Base-by-base conservation (phyloP, 2,888 invertebrate species). In the Resseliella maxima region DNA sequence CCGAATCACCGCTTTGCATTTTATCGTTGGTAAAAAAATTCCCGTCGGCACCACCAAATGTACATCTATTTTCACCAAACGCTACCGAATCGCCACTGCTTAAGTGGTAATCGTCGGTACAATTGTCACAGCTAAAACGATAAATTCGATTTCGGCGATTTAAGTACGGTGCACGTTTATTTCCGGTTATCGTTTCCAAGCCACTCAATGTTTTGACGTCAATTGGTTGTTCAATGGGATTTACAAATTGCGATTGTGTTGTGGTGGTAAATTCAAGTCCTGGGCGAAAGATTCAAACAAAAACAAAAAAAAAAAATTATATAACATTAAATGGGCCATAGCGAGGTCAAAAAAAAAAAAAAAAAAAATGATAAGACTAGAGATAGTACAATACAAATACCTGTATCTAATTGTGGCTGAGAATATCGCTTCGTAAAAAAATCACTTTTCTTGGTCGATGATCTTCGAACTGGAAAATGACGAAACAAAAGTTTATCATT, bases 1-100 rank as follows among this genome's bases (percentile, higher is more conserved):
- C 91, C 85, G 85, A 85, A 31, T 72, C 72, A n/a, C n/a, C n/a
- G 15, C 72, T 72, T 72, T 72, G 72, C 72, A 72, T 72, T 72
- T 72, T 72, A 72, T 31, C 2, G 31, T 12, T 31, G 72, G 3
- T 18, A 15, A 31, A 72, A 2, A 15, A 12, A 31, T 27, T 24
- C 24, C n/a, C 50, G 10, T 27, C 31, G 31, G 27, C 27, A 31
- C 2, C 59, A 24, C 6, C 24, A 59, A 59, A 59, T 59, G 1
- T 59, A 59, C 59, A 59, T 59, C 24, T 59, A 59, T 59, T n/a
- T n/a, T n/a, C 59, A 24, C 59, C 59, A 59, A 59, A 24, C 59
- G 59, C 10, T 59, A 31, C 31, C 18, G 72, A 31, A 72, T 72
- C 72, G 72, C 72, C 72, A 72, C 72, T 72, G 31, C 31, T 72